Evolutionary conservation across 2,888 invertebrate genomes (phyloP).

Genomic region (Drosophila leonis): DNA sequence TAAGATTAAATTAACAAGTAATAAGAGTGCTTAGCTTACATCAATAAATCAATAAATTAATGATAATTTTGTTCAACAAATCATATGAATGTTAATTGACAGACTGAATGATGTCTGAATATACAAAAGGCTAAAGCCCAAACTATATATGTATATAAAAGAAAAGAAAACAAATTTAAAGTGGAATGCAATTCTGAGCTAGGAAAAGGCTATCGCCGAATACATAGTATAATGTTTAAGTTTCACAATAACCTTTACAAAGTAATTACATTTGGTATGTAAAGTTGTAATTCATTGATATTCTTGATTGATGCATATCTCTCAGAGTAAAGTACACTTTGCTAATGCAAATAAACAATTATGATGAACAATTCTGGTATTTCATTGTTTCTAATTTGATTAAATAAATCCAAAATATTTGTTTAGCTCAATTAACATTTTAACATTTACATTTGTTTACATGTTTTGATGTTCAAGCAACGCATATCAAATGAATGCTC

Average conservation of each 20-base stretch:
- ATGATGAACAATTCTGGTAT: conserved; percentile 41
- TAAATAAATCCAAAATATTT: conserved; percentile 10
- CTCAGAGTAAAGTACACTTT: conserved; percentile 17
- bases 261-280: neutral
- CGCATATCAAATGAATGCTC: conserved; percentile 43
- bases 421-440: conserved; percentile 50
- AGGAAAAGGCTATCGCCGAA: conserved; percentile 2
- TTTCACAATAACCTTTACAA: conserved; percentile 5
- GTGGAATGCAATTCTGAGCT: conserved; percentile 7
- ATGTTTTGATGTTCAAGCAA: conserved; percentile 49
- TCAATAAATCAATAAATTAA: conserved; percentile 3
- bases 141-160: neutral
- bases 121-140: neutral
- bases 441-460: conserved; percentile 49
- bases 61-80: conserved; percentile 2
- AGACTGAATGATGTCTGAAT: neutral
- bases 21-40: conserved; percentile 1
- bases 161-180: neutral
- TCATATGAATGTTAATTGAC: neutral
- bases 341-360: neutral
- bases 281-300: neutral
- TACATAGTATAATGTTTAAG: neutral
- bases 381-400: conserved; percentile 16
- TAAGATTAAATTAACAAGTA: conserved; percentile 3
- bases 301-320: conserved; percentile 1